Evolutionary conservation across 1,140 invertebrate genomes (phyloP), one percentile per base, ranked within the genome.

Genomic region (Drosophila obscura): DNA sequence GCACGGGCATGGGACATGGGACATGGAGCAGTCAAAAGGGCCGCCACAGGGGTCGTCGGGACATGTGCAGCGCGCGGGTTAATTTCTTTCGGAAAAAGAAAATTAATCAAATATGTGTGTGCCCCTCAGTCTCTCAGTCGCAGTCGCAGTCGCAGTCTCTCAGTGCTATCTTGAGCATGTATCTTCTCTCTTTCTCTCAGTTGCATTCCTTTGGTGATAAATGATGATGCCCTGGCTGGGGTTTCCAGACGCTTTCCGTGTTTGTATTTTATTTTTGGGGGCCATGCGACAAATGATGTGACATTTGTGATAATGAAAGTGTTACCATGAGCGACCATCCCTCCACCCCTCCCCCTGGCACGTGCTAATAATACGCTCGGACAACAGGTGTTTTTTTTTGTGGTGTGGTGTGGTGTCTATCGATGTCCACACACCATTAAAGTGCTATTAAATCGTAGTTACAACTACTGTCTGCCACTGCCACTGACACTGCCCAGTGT

Each of bases 61-160:
- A 83, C 84, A 83, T 83, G 72, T 77, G 79, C 87, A 74, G 89
- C 71, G 77, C 35, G 51, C 59, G 72, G 88, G 87, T 91, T 91
- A 91, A 91, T 91, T 91, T 90, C 89, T 91, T 91, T 91, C 90
- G 89, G 84, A 91, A 91, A 89, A 91, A 72, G 80, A 79, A 73
- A 91, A 91, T 91, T 91, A 91, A 91, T 91, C 90, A 90, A 90
- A 79, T 77, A 79, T 87, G 67, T 59, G 35, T 28, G 26, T 28
- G 26, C 6, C 26, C 4, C 35, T 39, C 31, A 51, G 48, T 65
- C 72, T 0, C 16, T 16, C 16, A 16, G 16, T 16, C 16, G 16
- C 16, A 16, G 19, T 19, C 19, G 1, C 19, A 19, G 19, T 19
- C 19, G 19, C 19, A 19, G 19, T 19, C 22, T 24, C 22, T 52